Base-by-base conservation (phyloP, 2,113 vertebrate genomes). In the Callionymus lyra region DNA sequence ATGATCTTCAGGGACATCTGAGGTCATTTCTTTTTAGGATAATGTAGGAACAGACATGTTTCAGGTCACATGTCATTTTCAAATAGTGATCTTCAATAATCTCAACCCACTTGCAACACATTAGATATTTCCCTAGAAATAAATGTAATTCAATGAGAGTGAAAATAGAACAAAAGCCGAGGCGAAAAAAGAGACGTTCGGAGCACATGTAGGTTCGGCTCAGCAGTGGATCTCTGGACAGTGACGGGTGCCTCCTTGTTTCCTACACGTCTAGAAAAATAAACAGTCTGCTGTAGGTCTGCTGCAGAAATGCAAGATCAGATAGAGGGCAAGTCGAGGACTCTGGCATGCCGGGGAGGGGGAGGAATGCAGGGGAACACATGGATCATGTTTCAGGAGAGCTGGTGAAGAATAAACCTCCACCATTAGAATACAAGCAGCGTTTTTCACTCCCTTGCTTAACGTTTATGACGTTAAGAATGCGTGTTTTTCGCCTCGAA, bases 201-300 rank as follows among this genome's bases (percentile, higher is more conserved):
- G 17, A 17, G 38, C 15, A 13, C 6, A 41, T 2, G 17, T 27
- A 19, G n/a, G 38, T 15, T 38, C 36, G 36, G 39, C 27, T 33
- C 10, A 35, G 44, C 12, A 47, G 43, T 40, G 42, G 41, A 56
- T 50, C 47, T 44, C 39, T 47, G 41, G 47, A 66, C 77, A 71
- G 73, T 67, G 76, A 75, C 61, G 57, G 59, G 35, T 61, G 63
- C 70, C 39, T 50, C 66, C 59, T 35, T 50, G 65, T 64, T 70
- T 70, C 55, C 69, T 65, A 63, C 51, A 41, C 68, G 54, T 64
- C 70, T 61, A 63, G 81, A 74, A 86, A 86, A 50, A 81, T 86
- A 91, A 92, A 91, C 87, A 88, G 66, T 86, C 75, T 84, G 87
- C 85, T 91, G 88, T 89, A 89, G 89, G 88, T 90, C 88, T 82